phyloP scores from a whole-genome alignment of 2,888 invertebrate genomes.

The Sepiola atlantica region DNA sequence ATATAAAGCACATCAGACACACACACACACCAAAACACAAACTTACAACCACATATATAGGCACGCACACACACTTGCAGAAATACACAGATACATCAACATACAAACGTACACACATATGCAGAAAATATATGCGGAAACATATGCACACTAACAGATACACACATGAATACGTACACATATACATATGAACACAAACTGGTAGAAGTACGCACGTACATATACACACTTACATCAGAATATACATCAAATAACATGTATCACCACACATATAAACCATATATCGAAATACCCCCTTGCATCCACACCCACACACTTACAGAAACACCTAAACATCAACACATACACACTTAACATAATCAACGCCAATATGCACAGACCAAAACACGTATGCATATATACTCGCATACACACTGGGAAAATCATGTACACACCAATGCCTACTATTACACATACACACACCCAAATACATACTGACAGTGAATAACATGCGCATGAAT shows the following conservation, averaged over 20 bases:
- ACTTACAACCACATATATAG: not conserved
- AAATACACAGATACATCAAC: not conserved
- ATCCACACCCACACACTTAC: no score
- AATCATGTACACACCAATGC: no score
- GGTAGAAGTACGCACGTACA: not conserved
- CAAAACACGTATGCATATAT: no score
- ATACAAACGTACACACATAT: not conserved
- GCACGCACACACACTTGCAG: not conserved
- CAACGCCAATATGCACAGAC: no score
- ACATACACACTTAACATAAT: no score
- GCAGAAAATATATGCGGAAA: not conserved
- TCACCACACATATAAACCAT: no score
- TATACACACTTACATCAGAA: no score
- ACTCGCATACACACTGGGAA: no score
- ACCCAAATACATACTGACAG: not conserved
- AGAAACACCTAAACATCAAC: no score
- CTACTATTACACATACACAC: not conserved
- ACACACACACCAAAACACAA: not conserved
- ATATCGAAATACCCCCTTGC: no score
- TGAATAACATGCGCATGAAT: no score
- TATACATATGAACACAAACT: not conserved
- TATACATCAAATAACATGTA: no score
- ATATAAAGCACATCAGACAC: not conserved
- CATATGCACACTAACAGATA: not conserved
- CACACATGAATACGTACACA: not conserved